These are phyloP conservation scores for Acanthosepion lycidas DNA, from an alignment of 2,888 invertebrate genomes.

Conservation along the genomic window DNA sequence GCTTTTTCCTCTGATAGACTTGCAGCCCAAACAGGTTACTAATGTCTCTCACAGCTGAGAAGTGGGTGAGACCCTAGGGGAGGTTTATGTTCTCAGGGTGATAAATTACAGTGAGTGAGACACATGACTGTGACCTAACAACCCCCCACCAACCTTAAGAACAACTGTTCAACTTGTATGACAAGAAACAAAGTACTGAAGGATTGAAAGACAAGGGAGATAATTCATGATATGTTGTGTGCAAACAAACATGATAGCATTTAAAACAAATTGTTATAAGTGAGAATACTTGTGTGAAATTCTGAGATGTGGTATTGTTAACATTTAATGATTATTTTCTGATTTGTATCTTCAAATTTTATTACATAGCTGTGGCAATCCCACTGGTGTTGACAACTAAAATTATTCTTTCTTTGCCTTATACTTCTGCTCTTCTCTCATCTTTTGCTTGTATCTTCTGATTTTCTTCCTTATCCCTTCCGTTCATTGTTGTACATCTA, in stretches of 20 bases:
- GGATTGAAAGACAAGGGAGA: background rate
- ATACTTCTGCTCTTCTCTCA: too few relatives aligned
- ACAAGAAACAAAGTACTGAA: background rate
- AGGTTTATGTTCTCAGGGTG: constrained; percentile 10
- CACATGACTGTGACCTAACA: constrained; percentile 33
- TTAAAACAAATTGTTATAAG: background rate
- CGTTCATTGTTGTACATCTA: too few relatives aligned
- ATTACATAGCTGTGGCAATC: too few relatives aligned
- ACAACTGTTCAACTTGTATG: background rate
- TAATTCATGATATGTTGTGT: background rate
- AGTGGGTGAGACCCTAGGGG: constrained; percentile 21
- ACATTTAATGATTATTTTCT: too few relatives aligned
- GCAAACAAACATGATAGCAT: background rate
- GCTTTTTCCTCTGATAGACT: background rate
- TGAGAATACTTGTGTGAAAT: background rate
- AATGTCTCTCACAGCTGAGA: background rate
- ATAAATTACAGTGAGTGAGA: constrained; percentile 4
- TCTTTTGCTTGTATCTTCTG: too few relatives aligned
- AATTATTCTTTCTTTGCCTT: too few relatives aligned
- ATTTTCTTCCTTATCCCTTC: too few relatives aligned
- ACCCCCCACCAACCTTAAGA: constrained; percentile 1
- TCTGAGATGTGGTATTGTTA: too few relatives aligned
- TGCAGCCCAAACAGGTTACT: background rate
- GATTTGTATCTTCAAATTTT: too few relatives aligned
- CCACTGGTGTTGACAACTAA: too few relatives aligned